Conservation (phyloP, 2,113 vertebrate genomes). For the Mellivora capensis region DNA sequence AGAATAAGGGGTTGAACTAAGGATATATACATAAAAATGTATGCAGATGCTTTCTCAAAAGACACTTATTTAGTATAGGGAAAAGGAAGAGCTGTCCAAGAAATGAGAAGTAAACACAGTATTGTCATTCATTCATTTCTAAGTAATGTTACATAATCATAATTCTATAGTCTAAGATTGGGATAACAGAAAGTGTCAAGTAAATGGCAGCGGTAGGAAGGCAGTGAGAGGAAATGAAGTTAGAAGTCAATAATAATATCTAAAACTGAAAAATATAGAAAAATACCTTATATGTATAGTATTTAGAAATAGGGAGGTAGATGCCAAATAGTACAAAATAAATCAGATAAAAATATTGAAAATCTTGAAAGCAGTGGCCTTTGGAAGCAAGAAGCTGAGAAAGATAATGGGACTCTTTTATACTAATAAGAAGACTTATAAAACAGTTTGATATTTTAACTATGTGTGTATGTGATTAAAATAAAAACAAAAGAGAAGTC, state of each 20-base stretch:
- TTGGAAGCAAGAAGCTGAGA: not conserved
- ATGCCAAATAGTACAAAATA: not conserved
- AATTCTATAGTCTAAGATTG: not conserved
- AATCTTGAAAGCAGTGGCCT: not conserved
- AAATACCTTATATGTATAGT: not conserved
- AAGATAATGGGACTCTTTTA: not conserved
- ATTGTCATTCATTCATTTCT: not conserved
- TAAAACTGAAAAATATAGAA: not conserved
- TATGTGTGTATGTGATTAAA: not conserved
- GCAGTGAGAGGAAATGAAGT: not conserved
- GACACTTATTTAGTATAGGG: not conserved
- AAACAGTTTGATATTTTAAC: not conserved
- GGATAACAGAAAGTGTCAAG: not conserved
- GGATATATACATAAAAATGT: not conserved
- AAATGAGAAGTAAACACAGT: not conserved
- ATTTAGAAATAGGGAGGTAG: not conserved
- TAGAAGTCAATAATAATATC: not conserved
- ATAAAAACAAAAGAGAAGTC: not conserved
- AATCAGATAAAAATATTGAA: not conserved
- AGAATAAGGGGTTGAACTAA: not conserved
- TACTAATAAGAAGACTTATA: not conserved
- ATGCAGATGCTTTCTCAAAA: not conserved
- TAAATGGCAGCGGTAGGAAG: not conserved
- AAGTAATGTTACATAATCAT: not conserved
- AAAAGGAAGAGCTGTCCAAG: not conserved